Evolutionary conservation across 2,797 vertebrate species (phyloP).

Genomic region (Perodicticus potto): DNA sequence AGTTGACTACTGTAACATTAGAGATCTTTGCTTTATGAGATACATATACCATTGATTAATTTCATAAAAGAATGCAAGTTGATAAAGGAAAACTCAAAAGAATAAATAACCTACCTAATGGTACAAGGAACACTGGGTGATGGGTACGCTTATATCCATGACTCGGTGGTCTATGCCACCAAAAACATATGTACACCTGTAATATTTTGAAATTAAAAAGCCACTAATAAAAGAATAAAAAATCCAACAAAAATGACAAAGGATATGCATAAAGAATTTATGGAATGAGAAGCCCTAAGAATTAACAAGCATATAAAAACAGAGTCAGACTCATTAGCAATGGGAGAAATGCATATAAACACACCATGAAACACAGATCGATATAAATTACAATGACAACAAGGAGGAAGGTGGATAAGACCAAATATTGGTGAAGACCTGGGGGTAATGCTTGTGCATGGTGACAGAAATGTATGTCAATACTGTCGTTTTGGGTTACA

Average conservation of each 20-base stretch:
- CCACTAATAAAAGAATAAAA: neutral
- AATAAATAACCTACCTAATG: neutral
- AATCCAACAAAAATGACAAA: neutral
- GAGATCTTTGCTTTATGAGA: neutral
- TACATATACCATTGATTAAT: neutral
- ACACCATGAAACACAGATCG: neutral
- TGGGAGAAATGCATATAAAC: constrained; percentile 22
- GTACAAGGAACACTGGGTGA: neutral
- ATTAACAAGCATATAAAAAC: neutral
- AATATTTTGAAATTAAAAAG: neutral
- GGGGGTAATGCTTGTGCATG: neutral
- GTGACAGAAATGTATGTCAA: neutral
- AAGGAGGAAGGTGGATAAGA: neutral
- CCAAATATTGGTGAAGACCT: neutral
- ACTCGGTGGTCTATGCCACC: neutral
- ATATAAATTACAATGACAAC: neutral
- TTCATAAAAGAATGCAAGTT: neutral
- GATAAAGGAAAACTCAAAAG: neutral
- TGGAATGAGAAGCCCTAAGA: neutral
- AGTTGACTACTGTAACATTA: neutral
- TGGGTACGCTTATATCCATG: neutral
- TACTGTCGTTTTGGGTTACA: neutral
- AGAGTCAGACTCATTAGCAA: neutral
- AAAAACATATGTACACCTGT: neutral
- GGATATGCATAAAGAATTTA: neutral